Conservation (phyloP, 64 coral and sea anemone genomes). For the Dendrophyllia cribrosa region DNA sequence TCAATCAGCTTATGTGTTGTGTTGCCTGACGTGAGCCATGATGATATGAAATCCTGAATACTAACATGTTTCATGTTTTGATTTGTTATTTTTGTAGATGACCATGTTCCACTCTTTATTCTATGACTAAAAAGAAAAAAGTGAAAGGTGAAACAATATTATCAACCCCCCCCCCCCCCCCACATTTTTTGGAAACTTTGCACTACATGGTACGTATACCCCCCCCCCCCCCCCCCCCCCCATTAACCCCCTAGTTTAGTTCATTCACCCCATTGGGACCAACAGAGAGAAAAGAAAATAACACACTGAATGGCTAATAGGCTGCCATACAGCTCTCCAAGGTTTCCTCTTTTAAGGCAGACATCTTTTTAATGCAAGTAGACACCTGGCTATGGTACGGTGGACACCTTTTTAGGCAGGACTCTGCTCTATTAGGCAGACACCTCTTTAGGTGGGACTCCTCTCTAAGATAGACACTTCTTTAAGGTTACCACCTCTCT, state of each 20-base stretch:
- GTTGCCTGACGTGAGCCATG: conserved; percentile 24
- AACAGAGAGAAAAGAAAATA: too few species aligned
- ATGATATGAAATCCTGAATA: conserved; percentile 47
- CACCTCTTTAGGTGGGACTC: neutral
- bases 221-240: too few species aligned
- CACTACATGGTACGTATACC: too few species aligned
- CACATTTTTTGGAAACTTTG: too few species aligned
- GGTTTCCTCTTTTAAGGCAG: neutral
- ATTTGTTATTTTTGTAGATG: conserved; percentile 31
- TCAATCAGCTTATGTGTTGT: conserved; percentile 42
- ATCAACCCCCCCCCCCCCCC: neutral
- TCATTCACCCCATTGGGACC: too few species aligned
- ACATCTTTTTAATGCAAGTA: neutral
- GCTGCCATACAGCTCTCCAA: neutral
- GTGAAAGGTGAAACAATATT: neutral
- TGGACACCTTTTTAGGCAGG: too few species aligned
- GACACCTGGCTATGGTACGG: too few species aligned
- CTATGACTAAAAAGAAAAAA: neutral
- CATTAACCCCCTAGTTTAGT: too few species aligned
- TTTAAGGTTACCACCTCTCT: neutral
- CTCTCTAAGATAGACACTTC: neutral
- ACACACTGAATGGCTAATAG: too few species aligned
- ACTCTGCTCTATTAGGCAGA: too few species aligned
- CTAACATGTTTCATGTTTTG: neutral
- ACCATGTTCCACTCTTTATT: conserved; percentile 21